Conservation (phyloP, 2,888 invertebrate genomes). For the Parthenolecanium corni region DNA sequence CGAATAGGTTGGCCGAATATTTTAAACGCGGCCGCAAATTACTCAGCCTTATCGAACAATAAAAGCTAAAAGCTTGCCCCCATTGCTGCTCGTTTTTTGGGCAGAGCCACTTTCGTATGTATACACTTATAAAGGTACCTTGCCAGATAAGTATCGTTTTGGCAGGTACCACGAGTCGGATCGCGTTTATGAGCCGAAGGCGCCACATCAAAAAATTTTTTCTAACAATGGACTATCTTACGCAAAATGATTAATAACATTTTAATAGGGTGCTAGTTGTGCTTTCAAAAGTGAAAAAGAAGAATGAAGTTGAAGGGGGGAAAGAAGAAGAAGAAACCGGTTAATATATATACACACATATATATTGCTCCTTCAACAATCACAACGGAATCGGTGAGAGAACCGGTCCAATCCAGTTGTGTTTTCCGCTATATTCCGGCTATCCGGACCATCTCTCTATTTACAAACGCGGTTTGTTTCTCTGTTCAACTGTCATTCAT, state of each 20-base stretch:
- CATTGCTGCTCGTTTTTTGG: no score
- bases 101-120: no score
- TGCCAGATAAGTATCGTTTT: no score
- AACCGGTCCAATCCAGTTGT: conserved; percentile 26
- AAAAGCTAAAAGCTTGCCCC: no score
- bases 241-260: conserved; percentile 24
- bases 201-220: conserved; percentile 14
- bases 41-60: no score
- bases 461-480: conserved; percentile 20
- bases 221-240: conserved; percentile 25
- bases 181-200: not conserved
- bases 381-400: conserved; percentile 24
- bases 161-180: no score
- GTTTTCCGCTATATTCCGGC: conserved; percentile 11
- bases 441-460: conserved; percentile 16
- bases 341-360: no score
- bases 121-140: no score
- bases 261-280: conserved; percentile 27
- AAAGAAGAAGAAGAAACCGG: conserved; percentile 6
- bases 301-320: no score
- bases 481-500: conserved; percentile 27
- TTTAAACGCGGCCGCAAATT: no score
- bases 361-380: conserved; percentile 19
- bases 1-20: no score
- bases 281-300: no score